Base-by-base conservation (phyloP, 2,888 invertebrate genomes). In the Hirudinaria manillensis region DNA sequence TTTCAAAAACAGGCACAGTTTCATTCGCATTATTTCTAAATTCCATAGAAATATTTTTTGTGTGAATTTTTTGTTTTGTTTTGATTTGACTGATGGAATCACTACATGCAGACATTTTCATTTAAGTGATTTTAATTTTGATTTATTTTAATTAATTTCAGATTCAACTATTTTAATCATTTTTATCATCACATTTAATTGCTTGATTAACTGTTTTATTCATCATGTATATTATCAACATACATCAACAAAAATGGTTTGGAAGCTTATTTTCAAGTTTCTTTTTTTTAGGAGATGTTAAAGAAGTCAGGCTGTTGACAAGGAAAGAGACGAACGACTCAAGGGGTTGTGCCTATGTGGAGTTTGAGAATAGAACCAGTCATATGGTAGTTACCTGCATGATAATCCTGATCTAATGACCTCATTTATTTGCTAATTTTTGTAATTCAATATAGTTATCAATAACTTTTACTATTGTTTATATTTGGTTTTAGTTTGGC, bases 261-360 rank as follows among this genome's bases (percentile, higher is more conserved):
- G 45, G 45, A 45, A 61, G 53, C 13, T 53, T 53, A 53, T 21
- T 53, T 53, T 53, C 13, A 53, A 53, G 13, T 16, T 16, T 53
- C 13, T 56, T 27, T 16, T 61, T 27, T 61, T 24, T 29, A 61
- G 82, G 82, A 71, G 81, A 81, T 32, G 81, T 83, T 7, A 82
- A 82, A 76, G 79, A 79, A 55, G 80, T 83, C 6, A 79, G 82
- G 71, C 81, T 83, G 75, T 82, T 83, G 19, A 82, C 80, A 70
- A 81, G 81, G 67, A 82, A 81, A 75, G 81, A 80, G 0, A 80
- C 82, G 73, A 81, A 81, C 29, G 80, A 79, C 38, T 80, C 81
- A 10, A 80, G 81, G 78, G 83, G 83, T 27, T 82, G 82, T 80
- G 83, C 83, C 13, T 83, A 82, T 76, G 80, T 83, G 56, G 83